Conservation (phyloP, 2,113 vertebrate species). For the Siniperca chuatsi region DNA sequence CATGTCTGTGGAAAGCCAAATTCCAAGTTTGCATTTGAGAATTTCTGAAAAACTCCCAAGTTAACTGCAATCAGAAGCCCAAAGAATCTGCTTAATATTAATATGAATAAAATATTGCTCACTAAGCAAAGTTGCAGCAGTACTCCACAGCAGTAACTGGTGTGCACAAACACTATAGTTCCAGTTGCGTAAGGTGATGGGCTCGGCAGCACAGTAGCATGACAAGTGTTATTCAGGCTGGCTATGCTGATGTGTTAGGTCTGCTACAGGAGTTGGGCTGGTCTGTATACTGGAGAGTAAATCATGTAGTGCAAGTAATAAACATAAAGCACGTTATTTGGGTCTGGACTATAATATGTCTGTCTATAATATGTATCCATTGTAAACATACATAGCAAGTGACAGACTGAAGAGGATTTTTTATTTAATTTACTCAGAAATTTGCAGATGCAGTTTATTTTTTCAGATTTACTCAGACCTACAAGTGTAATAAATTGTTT, state of each 20-base stretch:
- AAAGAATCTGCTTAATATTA: slow-evolving; percentile 33
- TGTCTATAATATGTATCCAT: neutral
- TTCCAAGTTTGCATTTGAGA: slow-evolving; percentile 29
- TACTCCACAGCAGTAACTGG: slow-evolving; percentile 10
- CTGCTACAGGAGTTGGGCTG: neutral
- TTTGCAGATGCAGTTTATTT: neutral
- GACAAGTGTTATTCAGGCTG: slow-evolving; percentile 7
- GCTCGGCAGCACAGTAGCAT: slow-evolving; percentile 33
- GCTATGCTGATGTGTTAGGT: slow-evolving; percentile 15
- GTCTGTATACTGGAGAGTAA: slow-evolving; percentile 6
- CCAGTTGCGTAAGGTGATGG: slow-evolving; percentile 38
- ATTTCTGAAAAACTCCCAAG: neutral
- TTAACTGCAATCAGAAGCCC: slow-evolving; percentile 14
- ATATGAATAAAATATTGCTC: slow-evolving; percentile 34
- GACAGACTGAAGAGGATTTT: neutral
- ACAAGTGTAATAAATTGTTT: neutral
- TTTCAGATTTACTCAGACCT: neutral
- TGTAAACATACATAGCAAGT: neutral
- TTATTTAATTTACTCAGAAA: neutral
- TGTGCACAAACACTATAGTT: slow-evolving; percentile 10
- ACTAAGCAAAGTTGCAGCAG: slow-evolving; percentile 39
- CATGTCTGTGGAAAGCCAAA: neutral
- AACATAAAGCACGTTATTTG: slow-evolving; percentile 3
- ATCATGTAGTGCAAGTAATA: neutral
- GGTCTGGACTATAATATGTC: neutral